phyloP scores from a whole-genome alignment of 2,113 vertebrate genomes.

The Tonatia bakeri region DNA sequence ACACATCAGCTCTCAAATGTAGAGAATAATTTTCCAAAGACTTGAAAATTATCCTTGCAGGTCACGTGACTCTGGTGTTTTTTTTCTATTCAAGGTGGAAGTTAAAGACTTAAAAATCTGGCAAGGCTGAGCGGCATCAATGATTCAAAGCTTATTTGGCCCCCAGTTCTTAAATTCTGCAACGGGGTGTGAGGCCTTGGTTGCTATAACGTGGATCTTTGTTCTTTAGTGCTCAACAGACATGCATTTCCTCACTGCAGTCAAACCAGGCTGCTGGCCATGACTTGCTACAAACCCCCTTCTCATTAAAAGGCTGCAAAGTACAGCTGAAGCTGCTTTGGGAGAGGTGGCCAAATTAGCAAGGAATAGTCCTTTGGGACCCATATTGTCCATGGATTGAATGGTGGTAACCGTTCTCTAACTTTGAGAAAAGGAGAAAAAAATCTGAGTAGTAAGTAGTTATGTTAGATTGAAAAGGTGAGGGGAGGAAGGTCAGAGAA shows the following conservation, averaged over 20 bases:
- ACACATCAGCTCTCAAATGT: conserved; percentile 65
- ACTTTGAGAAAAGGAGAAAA: not conserved
- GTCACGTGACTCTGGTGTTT: conserved; percentile 58
- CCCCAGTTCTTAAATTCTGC: not conserved
- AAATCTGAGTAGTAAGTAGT: not conserved
- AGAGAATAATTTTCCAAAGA: conserved; percentile 68
- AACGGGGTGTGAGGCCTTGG: not conserved
- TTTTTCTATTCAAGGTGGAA: conserved; percentile 70
- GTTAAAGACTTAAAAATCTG: conserved; percentile 37
- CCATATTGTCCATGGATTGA: not conserved
- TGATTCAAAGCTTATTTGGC: not conserved
- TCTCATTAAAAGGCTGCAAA: not conserved
- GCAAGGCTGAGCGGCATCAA: not conserved
- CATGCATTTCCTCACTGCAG: not conserved
- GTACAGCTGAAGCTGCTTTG: no score
- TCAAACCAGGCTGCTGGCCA: not conserved
- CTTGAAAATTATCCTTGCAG: conserved; percentile 66
- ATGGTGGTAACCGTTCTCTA: not conserved
- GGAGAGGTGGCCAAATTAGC: not conserved
- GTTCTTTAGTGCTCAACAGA: not conserved
- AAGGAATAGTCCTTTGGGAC: not conserved
- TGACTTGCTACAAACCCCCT: not conserved
- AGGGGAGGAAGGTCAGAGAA: not conserved
- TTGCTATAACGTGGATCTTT: not conserved
- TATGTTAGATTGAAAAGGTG: not conserved